Percentiles rank a stretch among this genome's conserved stretches.
These are phyloP conservation scores for Phlogophora meticulosa DNA, from an alignment of 2,888 invertebrate genomes.

Conservation along the genomic window DNA sequence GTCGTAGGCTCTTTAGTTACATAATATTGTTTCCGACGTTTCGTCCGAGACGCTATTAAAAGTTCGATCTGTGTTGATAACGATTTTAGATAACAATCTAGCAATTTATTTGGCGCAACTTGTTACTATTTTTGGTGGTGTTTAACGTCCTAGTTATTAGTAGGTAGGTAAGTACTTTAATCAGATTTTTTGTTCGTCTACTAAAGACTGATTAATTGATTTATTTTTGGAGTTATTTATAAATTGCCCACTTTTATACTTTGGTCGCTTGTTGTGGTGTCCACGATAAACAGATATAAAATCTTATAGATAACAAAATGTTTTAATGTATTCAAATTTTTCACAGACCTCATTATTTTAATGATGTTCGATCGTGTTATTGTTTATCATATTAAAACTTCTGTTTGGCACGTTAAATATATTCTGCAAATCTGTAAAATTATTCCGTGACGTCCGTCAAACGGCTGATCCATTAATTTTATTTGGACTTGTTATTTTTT, in stretches of 20 bases:
- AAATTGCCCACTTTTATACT: conserved; percentile 24
- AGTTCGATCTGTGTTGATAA: conserved; percentile 30
- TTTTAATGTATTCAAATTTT: conserved; percentile 43
- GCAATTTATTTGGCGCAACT: conserved; percentile 34
- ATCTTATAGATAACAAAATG: conserved; percentile 13
- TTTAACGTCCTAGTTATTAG: conserved; percentile 31
- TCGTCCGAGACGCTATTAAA: conserved; percentile 25
- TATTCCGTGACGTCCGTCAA: conserved; percentile 76
- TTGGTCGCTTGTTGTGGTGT: not conserved
- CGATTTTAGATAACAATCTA: conserved; percentile 43
- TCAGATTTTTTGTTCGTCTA: conserved; percentile 29
- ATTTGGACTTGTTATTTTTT: conserved; percentile 62
- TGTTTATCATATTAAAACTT: conserved; percentile 68
- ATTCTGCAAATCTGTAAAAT: conserved; percentile 66
- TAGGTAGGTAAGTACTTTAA: conserved; percentile 11
- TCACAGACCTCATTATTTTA: conserved; percentile 45
- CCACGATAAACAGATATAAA: conserved; percentile 14
- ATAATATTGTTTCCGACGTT: conserved; percentile 48
- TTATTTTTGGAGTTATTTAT: conserved; percentile 17
- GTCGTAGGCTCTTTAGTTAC: conserved; percentile 46
- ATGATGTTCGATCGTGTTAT: conserved; percentile 67
- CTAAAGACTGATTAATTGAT: conserved; percentile 33
- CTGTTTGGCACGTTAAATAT: conserved; percentile 58
- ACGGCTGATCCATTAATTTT: conserved; percentile 71
- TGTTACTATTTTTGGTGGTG: conserved; percentile 37